A percentile compares a stretch with the other conserved stretches of the same genome.
Evolutionary conservation across 64 coral and sea anemone genomes (phyloP).

Genomic region (Montipora sp.): DNA sequence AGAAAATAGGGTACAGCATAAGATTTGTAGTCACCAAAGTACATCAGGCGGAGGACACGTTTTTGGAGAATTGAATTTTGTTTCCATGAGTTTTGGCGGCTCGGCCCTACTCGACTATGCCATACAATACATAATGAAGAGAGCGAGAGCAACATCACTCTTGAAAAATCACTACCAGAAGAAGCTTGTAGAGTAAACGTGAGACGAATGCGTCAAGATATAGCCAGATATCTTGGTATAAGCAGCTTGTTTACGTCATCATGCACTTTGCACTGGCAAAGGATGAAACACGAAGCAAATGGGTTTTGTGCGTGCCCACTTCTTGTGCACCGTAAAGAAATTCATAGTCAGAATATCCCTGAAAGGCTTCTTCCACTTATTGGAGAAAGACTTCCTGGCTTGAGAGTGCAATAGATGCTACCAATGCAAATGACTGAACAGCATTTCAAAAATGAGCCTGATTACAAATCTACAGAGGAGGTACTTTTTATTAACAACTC

Average conservation of each 20-base stretch:
- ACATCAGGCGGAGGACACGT: no score
- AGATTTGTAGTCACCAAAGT: no score
- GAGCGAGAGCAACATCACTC: not conserved
- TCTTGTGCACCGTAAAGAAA: not conserved
- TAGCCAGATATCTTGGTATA: constrained; percentile 9
- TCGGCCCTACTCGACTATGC: no score
- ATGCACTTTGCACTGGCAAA: constrained; percentile 17
- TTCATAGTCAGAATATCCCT: not conserved
- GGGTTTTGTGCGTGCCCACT: constrained; percentile 56
- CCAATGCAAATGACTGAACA: not conserved
- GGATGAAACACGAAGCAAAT: constrained; percentile 17
- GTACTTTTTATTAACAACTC: not conserved
- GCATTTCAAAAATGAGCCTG: not conserved
- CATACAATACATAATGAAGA: not conserved
- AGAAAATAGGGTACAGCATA: no score
- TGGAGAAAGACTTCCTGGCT: not conserved
- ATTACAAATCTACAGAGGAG: not conserved
- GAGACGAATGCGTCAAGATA: not conserved
- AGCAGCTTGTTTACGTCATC: not conserved
- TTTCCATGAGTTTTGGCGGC: not conserved
- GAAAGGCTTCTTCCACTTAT: not conserved
- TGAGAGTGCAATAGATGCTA: constrained; percentile 16
- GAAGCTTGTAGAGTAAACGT: not conserved
- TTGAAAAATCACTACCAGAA: not conserved
- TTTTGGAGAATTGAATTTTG: no score